phyloP scores from a whole-genome alignment of 2,113 vertebrate genomes.

The Tychaedon coryphoeus region DNA sequence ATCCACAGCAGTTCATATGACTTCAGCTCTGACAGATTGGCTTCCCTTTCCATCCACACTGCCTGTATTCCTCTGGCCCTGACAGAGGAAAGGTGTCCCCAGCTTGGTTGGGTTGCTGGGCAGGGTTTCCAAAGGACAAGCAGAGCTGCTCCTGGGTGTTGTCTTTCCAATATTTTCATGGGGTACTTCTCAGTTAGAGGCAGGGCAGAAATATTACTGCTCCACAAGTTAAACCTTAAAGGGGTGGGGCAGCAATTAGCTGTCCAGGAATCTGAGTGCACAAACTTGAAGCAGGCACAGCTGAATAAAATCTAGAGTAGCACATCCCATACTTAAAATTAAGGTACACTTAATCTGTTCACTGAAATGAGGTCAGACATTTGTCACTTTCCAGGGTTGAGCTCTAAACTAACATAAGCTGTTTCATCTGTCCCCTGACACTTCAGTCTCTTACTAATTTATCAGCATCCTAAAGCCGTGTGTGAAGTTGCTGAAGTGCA shows the following conservation, averaged over 20 bases:
- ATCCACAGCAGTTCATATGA: background rate
- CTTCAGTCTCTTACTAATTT: conserved; percentile 51
- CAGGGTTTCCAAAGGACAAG: background rate
- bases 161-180: background rate
- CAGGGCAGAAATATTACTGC: background rate
- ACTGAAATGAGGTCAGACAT: conserved; percentile 35
- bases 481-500: conserved; percentile 45
- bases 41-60: background rate
- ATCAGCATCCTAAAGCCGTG: conserved; percentile 43
- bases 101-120: background rate
- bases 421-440: conserved; percentile 58
- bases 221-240: background rate
- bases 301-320: background rate
- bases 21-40: background rate
- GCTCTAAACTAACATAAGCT: conserved; percentile 59
- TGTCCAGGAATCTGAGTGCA: background rate
- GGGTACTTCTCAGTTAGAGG: background rate
- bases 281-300: background rate
- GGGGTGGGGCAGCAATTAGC: background rate
- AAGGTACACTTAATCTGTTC: conserved; percentile 23
- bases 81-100: background rate
- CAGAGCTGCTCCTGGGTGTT: background rate
- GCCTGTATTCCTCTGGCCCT: background rate
- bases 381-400: background rate
- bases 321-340: background rate